Percentiles rank a stretch among this genome's conserved stretches.
Evolutionary conservation across 2,888 invertebrate genomes (phyloP).

Genomic region (Anodontia alba): DNA sequence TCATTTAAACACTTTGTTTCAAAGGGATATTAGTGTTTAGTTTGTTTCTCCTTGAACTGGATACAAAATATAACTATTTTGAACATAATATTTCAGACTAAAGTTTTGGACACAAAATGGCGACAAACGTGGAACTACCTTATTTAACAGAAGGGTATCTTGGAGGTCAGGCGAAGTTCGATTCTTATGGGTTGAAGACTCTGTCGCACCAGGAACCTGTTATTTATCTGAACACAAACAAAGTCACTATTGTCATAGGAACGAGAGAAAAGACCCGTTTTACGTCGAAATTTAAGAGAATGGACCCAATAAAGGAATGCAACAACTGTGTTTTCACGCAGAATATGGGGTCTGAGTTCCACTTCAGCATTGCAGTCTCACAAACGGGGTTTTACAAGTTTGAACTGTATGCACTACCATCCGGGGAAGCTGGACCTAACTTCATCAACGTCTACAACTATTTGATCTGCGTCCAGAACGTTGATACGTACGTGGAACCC

Average conservation of each 20-base stretch:
- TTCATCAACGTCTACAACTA: constrained; percentile 79
- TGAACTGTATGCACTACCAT: constrained; percentile 77
- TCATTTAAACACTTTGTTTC: no score
- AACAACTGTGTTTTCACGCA: constrained; percentile 72
- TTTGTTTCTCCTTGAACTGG: no score
- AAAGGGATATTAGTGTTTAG: no score
- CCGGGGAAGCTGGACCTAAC: constrained; percentile 75
- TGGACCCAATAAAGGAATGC: constrained; percentile 73
- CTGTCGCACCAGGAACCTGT: constrained; percentile 73
- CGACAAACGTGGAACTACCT: constrained; percentile 63
- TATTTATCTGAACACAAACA: constrained; percentile 67
- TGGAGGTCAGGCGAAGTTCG: constrained; percentile 77
- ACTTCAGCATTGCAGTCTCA: constrained; percentile 73
- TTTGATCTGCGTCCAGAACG: constrained; percentile 64
- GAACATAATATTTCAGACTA: no score
- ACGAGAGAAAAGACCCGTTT: constrained; percentile 65
- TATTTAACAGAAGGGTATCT: constrained; percentile 77
- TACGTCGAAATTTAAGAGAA: constrained; percentile 73
- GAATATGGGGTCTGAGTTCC: constrained; percentile 65
- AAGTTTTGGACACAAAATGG: not conserved
- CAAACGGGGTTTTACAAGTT: constrained; percentile 77
- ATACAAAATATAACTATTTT: no score
- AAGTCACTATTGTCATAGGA: constrained; percentile 73
- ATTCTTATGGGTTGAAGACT: constrained; percentile 68
- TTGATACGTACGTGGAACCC: constrained; percentile 64